Percentiles rank a stretch among this genome's conserved stretches.
Evolutionary conservation across 2,888 invertebrate species (phyloP).

Genomic region (Thera britannica): DNA sequence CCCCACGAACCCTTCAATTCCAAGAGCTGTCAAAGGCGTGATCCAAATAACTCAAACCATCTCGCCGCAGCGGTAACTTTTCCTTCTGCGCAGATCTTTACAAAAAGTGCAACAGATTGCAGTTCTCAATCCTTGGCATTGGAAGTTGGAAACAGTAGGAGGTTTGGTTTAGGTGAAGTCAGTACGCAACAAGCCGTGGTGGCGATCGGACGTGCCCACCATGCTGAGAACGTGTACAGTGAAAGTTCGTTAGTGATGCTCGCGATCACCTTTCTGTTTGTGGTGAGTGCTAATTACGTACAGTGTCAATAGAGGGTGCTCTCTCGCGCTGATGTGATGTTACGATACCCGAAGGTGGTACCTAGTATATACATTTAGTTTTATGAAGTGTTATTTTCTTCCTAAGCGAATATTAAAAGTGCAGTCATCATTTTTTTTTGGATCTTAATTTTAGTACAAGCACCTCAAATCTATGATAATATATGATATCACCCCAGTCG

Average conservation of each 20-base stretch:
- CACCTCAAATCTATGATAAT: neutral
- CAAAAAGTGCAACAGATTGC: constrained; percentile 62
- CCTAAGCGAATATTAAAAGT: neutral
- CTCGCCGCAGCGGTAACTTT: constrained; percentile 63
- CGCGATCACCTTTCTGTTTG: constrained; percentile 81
- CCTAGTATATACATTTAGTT: neutral
- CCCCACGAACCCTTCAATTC: constrained; percentile 18
- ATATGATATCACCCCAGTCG: neutral
- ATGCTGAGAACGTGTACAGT: constrained; percentile 72
- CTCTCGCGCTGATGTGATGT: constrained; percentile 51
- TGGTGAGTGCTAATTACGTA: constrained; percentile 80
- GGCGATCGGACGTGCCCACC: constrained; percentile 63
- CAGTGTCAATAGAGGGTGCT: constrained; percentile 70
- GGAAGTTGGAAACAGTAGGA: constrained; percentile 38
- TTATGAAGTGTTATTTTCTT: neutral
- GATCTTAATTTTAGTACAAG: neutral
- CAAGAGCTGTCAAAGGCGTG: constrained; percentile 34
- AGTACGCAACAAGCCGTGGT: constrained; percentile 70
- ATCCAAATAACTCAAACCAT: constrained; percentile 42
- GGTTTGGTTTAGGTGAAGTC: constrained; percentile 34
- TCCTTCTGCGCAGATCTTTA: constrained; percentile 55
- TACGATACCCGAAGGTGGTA: constrained; percentile 14
- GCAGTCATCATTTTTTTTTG: neutral
- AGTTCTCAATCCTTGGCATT: constrained; percentile 68
- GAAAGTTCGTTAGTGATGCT: constrained; percentile 81